A percentile compares a stretch with the other conserved stretches of the same genome.
Evolutionary conservation across 2,113 vertebrate species (phyloP).

Genomic region (Macrotis lagotis): DNA sequence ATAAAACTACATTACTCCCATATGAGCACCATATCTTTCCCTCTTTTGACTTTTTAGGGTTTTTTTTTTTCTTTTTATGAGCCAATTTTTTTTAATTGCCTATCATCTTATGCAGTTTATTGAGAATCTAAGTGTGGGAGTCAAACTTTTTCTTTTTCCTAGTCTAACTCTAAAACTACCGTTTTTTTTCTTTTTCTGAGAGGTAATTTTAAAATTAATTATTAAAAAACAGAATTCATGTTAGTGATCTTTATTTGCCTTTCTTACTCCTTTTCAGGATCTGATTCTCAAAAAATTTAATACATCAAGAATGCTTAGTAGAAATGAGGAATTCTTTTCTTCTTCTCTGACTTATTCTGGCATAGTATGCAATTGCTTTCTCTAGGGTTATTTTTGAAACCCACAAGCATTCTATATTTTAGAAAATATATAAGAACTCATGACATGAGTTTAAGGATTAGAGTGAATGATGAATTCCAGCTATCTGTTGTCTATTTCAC

Average conservation of each 20-base stretch:
- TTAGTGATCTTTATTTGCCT: conserved; percentile 12
- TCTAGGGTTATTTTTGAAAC: conserved; percentile 7
- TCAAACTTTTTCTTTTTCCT: conserved; percentile 41
- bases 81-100: conserved; percentile 24
- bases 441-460: too few species aligned
- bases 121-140: conserved; percentile 8
- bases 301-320: neutral
- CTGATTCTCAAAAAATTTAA: neutral
- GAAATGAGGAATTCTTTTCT: conserved; percentile 13
- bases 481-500: neutral
- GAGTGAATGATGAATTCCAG: neutral
- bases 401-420: neutral
- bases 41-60: conserved; percentile 39
- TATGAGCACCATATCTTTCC: conserved; percentile 47
- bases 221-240: conserved; percentile 33
- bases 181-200: conserved; percentile 52
- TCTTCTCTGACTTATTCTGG: neutral
- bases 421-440: neutral
- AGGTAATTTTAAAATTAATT: conserved; percentile 59
- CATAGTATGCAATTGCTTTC: conserved; percentile 24
- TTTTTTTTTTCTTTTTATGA: conserved; percentile 52
- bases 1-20: conserved; percentile 51
- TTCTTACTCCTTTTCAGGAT: conserved; percentile 39
- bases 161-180: conserved; percentile 12
- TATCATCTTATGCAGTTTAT: neutral